phyloP scores from a whole-genome alignment of 23 tunicate genomes.

The Pegea sp. region DNA sequence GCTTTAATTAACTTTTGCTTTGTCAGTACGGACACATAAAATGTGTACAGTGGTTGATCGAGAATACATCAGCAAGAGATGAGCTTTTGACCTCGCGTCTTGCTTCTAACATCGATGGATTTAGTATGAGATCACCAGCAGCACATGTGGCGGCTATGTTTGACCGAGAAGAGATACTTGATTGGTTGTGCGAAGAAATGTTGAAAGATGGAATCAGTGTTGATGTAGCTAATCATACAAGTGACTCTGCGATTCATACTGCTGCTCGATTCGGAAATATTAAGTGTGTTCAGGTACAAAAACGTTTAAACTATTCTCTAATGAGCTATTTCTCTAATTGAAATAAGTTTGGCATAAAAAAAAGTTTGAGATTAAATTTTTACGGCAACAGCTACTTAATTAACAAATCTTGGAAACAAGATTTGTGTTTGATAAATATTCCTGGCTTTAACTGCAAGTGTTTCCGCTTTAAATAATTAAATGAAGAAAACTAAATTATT shows the following conservation, averaged over 20 bases:
- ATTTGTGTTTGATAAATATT: too few relatives aligned
- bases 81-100: slow-evolving; percentile 54
- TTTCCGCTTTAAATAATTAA: too few relatives aligned
- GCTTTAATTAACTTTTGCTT: background rate
- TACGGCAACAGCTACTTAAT: too few relatives aligned
- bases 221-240: slow-evolving; percentile 42
- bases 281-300: slow-evolving; percentile 39
- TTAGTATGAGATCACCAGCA: slow-evolving; percentile 53
- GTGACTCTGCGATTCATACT: slow-evolving; percentile 63
- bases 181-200: slow-evolving; percentile 86
- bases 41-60: slow-evolving; percentile 71
- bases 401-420: too few relatives aligned
- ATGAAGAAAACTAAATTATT: too few relatives aligned
- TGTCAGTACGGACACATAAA: slow-evolving; percentile 42
- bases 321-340: too few relatives aligned
- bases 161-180: slow-evolving; percentile 41
- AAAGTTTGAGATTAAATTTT: too few relatives aligned
- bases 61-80: slow-evolving; percentile 40
- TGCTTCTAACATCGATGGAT: slow-evolving; percentile 68
- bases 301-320: background rate
- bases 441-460: too few relatives aligned
- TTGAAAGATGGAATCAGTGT: slow-evolving; percentile 15
- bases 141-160: slow-evolving; percentile 73
- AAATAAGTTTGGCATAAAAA: too few relatives aligned
- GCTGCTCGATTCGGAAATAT: slow-evolving; percentile 76